Evolutionary conservation across 2,888 invertebrate species (phyloP).

Genomic region (Polylopha cassiicola): DNA sequence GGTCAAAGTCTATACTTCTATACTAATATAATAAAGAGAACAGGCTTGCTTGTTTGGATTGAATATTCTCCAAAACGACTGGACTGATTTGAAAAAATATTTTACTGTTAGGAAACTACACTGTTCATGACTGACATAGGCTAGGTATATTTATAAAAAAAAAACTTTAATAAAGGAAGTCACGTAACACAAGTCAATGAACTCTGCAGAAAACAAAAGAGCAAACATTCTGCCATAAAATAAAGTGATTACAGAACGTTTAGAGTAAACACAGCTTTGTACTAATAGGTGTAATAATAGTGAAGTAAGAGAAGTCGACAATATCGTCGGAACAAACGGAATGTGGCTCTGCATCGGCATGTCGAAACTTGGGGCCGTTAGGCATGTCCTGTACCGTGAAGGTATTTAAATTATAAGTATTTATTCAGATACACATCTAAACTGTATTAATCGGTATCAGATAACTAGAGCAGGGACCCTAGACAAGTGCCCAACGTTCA

Average conservation of each 20-base stretch:
- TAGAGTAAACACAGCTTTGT: constrained; percentile 1
- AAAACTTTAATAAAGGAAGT: too few relatives aligned
- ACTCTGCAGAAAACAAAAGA: too few relatives aligned
- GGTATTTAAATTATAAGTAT: constrained; percentile 17
- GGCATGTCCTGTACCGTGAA: constrained; percentile 19
- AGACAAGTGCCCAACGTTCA: too few relatives aligned
- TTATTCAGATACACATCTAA: constrained; percentile 21
- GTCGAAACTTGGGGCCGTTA: constrained; percentile 46
- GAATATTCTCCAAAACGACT: too few relatives aligned
- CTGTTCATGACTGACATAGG: too few relatives aligned
- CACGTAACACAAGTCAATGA: too few relatives aligned
- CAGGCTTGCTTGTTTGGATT: too few relatives aligned
- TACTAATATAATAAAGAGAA: too few relatives aligned
- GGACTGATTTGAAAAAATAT: too few relatives aligned
- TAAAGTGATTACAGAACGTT: constrained; percentile 2
- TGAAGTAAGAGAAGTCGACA: constrained; percentile 40
- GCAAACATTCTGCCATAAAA: constrained; percentile 2
- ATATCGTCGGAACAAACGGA: constrained; percentile 38
- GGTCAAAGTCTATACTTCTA: too few relatives aligned
- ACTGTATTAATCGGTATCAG: constrained; percentile 10
- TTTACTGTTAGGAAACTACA: too few relatives aligned
- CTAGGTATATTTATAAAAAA: too few relatives aligned
- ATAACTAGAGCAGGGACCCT: constrained; percentile 12
- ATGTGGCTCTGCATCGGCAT: constrained; percentile 39
- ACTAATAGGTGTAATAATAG: constrained; percentile 30